These are phyloP conservation scores for Ambastaia sidthimunki DNA, from an alignment of 2,797 vertebrate genomes.

Conservation along the genomic window DNA sequence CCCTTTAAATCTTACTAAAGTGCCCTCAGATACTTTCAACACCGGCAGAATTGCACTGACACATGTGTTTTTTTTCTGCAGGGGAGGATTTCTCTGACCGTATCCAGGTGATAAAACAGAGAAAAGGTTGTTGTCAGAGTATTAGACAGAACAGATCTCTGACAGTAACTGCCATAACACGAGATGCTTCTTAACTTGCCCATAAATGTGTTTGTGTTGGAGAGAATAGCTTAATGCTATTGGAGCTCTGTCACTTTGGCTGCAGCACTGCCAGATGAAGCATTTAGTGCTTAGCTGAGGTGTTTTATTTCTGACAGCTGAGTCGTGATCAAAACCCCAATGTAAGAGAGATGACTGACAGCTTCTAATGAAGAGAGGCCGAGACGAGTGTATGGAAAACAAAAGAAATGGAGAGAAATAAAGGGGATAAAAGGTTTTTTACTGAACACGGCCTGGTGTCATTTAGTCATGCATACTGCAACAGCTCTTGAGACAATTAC, in stretches of 20 bases:
- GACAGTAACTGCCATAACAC: slow-evolving; percentile 63
- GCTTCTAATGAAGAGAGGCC: slow-evolving; percentile 72
- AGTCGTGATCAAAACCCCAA: slow-evolving; percentile 66
- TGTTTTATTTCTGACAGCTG: slow-evolving; percentile 78
- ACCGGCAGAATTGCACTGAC: slow-evolving; percentile 24
- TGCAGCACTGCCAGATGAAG: slow-evolving; percentile 54
- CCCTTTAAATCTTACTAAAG: not conserved
- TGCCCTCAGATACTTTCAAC: slow-evolving; percentile 15
- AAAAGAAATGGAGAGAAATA: not conserved
- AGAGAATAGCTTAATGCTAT: slow-evolving; percentile 64
- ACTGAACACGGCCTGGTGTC: slow-evolving; percentile 13
- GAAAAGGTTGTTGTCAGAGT: slow-evolving; percentile 50
- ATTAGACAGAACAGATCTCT: slow-evolving; percentile 58
- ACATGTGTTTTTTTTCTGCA: slow-evolving; percentile 39
- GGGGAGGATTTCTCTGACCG: slow-evolving; percentile 38
- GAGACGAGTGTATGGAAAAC: slow-evolving; percentile 21
- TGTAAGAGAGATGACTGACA: slow-evolving; percentile 76
- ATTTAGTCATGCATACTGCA: not conserved
- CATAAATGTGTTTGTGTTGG: slow-evolving; percentile 59
- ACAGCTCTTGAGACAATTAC: not conserved
- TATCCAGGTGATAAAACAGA: slow-evolving; percentile 59
- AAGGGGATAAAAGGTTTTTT: slow-evolving; percentile 1
- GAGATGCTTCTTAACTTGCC: slow-evolving; percentile 56
- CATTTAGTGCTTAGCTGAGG: slow-evolving; percentile 60
- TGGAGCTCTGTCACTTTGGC: slow-evolving; percentile 57